Evolutionary conservation across 2,888 invertebrate species (phyloP), one percentile per base, ranked within the genome.

Genomic region (Hemithea aestivaria): DNA sequence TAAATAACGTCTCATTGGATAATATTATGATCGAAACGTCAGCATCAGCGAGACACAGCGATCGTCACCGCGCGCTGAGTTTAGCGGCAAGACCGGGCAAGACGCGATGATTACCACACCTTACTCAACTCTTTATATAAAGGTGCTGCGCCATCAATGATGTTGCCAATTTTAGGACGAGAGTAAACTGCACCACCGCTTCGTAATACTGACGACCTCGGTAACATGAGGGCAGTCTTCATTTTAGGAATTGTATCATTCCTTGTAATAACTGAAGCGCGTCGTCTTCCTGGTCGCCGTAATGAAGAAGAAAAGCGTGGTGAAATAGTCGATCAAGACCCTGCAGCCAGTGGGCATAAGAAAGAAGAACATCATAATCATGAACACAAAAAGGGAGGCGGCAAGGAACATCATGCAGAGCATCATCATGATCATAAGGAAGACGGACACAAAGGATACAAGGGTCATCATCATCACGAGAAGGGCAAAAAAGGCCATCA

Each of bases 401-500:
- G 92, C 0, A 90, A 90, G 46, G 91, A 92, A 49, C 89, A 91
- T 45, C 90, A 92, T 47, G 87, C 90, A 0, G 89, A 91, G 45
- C 90, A 92, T 52, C 89, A 91, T 53, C 76, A 89, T 39, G 89
- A 90, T 20, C 90, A 92, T 47, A 92, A 92, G 0, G 91, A 91
- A 45, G 91, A 93, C 58, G 92, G 91, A 1, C 90, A 92, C 50
- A 93, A 93, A 48, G 92, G 91, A 0, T 92, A 93, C 75, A 91
- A 92, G 59, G 89, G 90, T 7, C 88, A 91, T 44, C 92, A 94
- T 59, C 89, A 91, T 38, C 88, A 91, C 49, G 90, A 91, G 51
- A 91, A 93, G 54, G 91, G 90, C 2, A 88, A 91, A 51, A 93
- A 92, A 59, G 94, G 94, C 0, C 92, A 93, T 55, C 93, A 93